Percentiles rank a stretch among this genome's conserved stretches.
phyloP scores from a whole-genome alignment of 1,140 invertebrate species.

The Drosophila lacertosa region DNA sequence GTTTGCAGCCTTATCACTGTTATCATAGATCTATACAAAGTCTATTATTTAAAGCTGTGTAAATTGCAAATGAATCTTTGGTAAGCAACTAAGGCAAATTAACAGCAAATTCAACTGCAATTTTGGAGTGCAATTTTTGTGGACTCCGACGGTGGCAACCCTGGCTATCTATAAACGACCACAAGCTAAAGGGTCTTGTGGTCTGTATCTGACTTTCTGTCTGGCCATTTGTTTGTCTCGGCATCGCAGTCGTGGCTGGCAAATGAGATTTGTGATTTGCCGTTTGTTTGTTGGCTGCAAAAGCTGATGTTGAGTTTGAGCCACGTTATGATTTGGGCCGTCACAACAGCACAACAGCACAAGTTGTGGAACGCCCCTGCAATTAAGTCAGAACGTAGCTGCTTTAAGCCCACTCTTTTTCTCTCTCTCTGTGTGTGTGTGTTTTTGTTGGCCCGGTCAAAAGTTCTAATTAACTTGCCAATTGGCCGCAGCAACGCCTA shows the following conservation, averaged over 20 bases:
- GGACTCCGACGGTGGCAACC: too few species aligned
- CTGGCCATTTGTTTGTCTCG: slow-evolving; percentile 47
- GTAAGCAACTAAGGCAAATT: too few species aligned
- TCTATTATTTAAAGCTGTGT: too few species aligned
- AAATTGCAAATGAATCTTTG: too few species aligned
- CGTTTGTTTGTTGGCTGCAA: slow-evolving; percentile 5
- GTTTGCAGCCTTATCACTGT: too few species aligned
- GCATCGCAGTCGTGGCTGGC: slow-evolving; percentile 60
- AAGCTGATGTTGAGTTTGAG: slow-evolving; percentile 4
- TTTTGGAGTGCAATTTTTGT: too few species aligned
- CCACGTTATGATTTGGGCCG: slow-evolving; percentile 4
- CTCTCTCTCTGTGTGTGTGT: too few species aligned
- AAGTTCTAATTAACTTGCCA: slow-evolving; percentile 63
- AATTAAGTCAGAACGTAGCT: slow-evolving; percentile 62
- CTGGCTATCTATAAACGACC: too few species aligned
- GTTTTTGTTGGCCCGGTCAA: slow-evolving; percentile 24
- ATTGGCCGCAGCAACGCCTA: slow-evolving; percentile 50
- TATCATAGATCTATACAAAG: too few species aligned
- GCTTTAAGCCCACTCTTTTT: slow-evolving; percentile 45
- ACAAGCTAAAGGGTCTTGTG: too few species aligned
- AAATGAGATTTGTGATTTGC: slow-evolving; percentile 59
- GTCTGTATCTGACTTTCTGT: not conserved
- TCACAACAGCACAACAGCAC: not conserved
- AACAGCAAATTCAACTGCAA: too few species aligned
- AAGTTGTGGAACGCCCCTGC: slow-evolving; percentile 36